Percentiles rank a stretch among this genome's conserved stretches.
Evolutionary conservation across 2,888 invertebrate genomes (phyloP).

Genomic region (Dexiosoma caninum): DNA sequence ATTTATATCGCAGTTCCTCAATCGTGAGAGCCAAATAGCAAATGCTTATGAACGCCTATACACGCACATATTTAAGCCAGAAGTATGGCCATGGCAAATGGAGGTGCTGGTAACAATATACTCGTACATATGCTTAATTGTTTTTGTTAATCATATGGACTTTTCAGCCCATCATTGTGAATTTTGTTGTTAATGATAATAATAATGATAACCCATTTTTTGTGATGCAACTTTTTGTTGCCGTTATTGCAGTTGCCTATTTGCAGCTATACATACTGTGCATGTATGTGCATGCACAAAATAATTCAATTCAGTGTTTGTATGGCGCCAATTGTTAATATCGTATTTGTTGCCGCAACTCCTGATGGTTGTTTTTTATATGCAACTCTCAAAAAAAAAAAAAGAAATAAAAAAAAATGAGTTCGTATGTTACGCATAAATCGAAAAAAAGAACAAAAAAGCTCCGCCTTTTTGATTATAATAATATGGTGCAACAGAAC

Average conservation of each 20-base stretch:
- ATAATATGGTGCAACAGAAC: constrained; percentile 21
- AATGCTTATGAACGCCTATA: too few relatives aligned
- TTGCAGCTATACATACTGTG: too few relatives aligned
- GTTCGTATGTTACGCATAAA: constrained; percentile 57
- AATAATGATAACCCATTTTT: constrained; percentile 49
- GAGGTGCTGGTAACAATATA: not conserved
- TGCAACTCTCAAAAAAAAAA: constrained; percentile 2
- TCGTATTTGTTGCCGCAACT: constrained; percentile 33
- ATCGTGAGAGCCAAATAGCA: not conserved
- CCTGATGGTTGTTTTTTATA: constrained; percentile 30
- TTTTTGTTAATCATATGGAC: constrained; percentile 19
- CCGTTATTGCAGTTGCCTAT: too few relatives aligned
- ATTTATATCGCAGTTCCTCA: not conserved
- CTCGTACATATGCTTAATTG: not conserved
- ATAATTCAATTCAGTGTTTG: constrained; percentile 63
- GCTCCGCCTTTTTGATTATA: constrained; percentile 75
- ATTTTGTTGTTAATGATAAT: constrained; percentile 27
- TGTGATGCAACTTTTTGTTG: not conserved
- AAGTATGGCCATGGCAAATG: too few relatives aligned
- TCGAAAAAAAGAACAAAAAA: constrained; percentile 75
- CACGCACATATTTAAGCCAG: too few relatives aligned
- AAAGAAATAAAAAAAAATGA: constrained; percentile 41
- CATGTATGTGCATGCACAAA: constrained; percentile 21
- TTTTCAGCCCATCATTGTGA: constrained; percentile 6
- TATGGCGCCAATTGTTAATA: constrained; percentile 64